phyloP scores from a whole-genome alignment of 2,113 vertebrate species.

The human (Homo sapiens) region GRCh38 chr5:51979001-51979500 shows the following conservation, averaged over 20 bases:
- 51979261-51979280: background rate
- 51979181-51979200: background rate
- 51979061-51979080: too few relatives aligned
- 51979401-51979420: background rate
- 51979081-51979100: background rate
- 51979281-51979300: background rate
- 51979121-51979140: background rate
- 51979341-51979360: background rate
- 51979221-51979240: background rate
- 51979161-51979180: fast-evolving
- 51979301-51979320: background rate
- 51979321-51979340: background rate
- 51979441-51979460: background rate
- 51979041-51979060: background rate
- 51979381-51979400: background rate
- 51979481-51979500: background rate
- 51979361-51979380: background rate
- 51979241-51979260: background rate
- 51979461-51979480: background rate
- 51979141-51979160: background rate
- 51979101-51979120: background rate
- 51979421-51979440: background rate
- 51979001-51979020: background rate
- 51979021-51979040: background rate
- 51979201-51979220: fast-evolving